Evolutionary conservation across 1,140 invertebrate genomes (phyloP).

Genomic region (Samia ricini): DNA sequence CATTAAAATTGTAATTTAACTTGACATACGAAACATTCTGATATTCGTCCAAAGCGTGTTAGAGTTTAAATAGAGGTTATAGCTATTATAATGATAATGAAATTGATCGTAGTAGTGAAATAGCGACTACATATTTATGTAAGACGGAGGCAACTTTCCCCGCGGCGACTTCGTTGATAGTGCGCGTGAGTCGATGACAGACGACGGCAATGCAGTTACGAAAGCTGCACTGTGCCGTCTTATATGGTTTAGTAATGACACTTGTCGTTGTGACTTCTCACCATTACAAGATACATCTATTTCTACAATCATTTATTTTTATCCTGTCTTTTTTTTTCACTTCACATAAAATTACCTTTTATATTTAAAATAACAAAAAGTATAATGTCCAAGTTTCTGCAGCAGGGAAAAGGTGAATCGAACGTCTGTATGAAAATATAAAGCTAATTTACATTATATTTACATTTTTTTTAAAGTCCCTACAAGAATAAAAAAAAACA

Average conservation of each 20-base stretch:
- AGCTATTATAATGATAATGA: constrained; percentile 42
- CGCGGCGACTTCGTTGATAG: constrained; percentile 13
- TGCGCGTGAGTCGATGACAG: constrained; percentile 45
- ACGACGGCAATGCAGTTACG: constrained; percentile 55
- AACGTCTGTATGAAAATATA: no score
- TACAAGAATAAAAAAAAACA: no score
- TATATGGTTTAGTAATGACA: constrained; percentile 48
- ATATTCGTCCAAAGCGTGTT: constrained; percentile 6
- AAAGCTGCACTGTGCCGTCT: constrained; percentile 59
- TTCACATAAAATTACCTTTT: no score
- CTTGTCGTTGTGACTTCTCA: constrained; percentile 33
- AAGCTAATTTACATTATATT: no score
- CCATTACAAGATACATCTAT: constrained; percentile 20
- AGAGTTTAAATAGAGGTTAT: not conserved
- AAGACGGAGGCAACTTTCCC: constrained; percentile 63
- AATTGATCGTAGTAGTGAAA: constrained; percentile 49
- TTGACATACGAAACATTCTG: constrained; percentile 2
- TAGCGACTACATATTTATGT: constrained; percentile 45
- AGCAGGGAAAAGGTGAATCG: no score
- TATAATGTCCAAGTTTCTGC: no score
- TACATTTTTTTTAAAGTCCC: no score
- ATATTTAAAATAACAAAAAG: no score
- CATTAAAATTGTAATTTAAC: not conserved
- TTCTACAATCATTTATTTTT: constrained; percentile 12
- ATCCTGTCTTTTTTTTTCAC: constrained; percentile 10